Evolutionary conservation across 2,888 invertebrate species (phyloP).

Genomic region (Merodon equestris): DNA sequence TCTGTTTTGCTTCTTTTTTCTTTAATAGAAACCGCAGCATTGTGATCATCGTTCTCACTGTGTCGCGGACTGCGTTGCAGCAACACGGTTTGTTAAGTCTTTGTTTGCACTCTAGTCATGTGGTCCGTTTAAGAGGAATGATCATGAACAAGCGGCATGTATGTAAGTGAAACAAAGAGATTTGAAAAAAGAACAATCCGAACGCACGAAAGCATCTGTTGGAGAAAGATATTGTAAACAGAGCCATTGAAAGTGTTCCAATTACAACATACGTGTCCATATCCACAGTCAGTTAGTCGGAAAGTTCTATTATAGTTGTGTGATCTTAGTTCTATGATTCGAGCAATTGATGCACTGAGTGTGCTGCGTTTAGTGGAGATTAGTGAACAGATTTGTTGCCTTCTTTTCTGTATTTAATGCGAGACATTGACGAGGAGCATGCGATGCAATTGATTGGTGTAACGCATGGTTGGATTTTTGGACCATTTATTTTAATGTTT

Average conservation of each 20-base stretch:
- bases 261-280: constrained; percentile 11
- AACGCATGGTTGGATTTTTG: constrained; percentile 11
- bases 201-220: constrained; percentile 1
- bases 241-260: constrained; percentile 26
- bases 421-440: background rate
- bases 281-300: background rate
- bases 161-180: no score
- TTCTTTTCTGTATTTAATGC: no score
- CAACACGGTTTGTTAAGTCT: constrained; percentile 14
- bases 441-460: constrained; percentile 12
- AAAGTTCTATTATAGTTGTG: no score
- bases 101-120: constrained; percentile 39
- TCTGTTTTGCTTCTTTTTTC: constrained; percentile 1
- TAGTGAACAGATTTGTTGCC: no score
- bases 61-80: background rate
- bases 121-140: background rate
- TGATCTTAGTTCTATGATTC: no score
- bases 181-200: constrained; percentile 6
- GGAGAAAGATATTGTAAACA: constrained; percentile 13
- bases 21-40: constrained; percentile 33
- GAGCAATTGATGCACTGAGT: no score
- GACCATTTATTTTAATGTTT: background rate
- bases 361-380: no score
- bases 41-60: constrained; percentile 32
- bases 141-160: no score